Evolutionary conservation across 1,140 invertebrate species (phyloP).

Genomic region (Bicyclus anynana): DNA sequence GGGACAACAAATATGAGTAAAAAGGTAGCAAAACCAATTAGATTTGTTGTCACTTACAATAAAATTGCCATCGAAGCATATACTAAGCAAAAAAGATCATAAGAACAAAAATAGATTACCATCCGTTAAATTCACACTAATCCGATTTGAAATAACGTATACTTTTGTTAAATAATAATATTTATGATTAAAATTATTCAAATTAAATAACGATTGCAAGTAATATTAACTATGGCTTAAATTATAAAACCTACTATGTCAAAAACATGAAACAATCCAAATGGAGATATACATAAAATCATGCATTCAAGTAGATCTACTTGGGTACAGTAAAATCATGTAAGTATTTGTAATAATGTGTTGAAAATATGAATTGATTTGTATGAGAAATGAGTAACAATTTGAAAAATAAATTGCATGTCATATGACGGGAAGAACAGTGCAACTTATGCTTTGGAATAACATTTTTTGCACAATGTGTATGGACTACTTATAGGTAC

Average conservation of each 20-base stretch:
- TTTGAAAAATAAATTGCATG: no score
- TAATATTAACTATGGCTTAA: background rate
- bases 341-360: no score
- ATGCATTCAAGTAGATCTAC: constrained; percentile 5
- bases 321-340: no score
- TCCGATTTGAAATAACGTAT: constrained; percentile 26
- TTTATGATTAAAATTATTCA: background rate
- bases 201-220: constrained; percentile 3
- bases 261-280: background rate
- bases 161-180: constrained; percentile 4
- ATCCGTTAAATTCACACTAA: background rate
- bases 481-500: no score
- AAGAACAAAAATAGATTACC: background rate
- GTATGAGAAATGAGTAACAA: no score
- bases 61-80: constrained; percentile 9
- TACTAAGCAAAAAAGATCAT: constrained; percentile 17
- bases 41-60: constrained; percentile 15
- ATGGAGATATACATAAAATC: background rate
- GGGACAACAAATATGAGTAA: constrained; percentile 20
- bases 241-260: background rate
- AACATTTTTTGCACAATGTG: no score
- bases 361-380: background rate
- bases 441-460: no score
- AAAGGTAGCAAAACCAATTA: no score
- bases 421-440: no score